Evolutionary conservation across 2,113 vertebrate genomes (phyloP).

Genomic region (Antigone vipio): DNA sequence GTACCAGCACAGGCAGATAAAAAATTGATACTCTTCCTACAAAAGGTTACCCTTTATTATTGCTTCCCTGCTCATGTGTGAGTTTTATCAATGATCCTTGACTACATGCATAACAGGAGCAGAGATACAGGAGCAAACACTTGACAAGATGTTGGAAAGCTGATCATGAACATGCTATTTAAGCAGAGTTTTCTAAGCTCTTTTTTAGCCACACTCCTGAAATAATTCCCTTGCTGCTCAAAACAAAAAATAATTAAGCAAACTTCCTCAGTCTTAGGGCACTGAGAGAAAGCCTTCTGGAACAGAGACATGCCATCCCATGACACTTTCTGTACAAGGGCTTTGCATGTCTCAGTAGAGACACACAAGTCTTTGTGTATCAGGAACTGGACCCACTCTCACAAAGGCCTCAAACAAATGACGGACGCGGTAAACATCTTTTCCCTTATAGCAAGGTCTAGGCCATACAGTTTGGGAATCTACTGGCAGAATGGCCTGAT

Average conservation of each 20-base stretch:
- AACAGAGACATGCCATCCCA: not conserved
- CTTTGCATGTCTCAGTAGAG: not conserved
- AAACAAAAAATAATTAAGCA: not conserved
- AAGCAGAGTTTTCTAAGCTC: not conserved
- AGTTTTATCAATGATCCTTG: not conserved
- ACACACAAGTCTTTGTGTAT: not conserved
- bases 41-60: not conserved
- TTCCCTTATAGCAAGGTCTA: not conserved
- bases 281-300: not conserved
- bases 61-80: not conserved
- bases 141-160: not conserved
- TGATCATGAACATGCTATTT: not conserved
- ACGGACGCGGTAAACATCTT: not conserved
- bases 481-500: not conserved
- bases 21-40: not conserved
- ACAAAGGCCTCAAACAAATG: not conserved
- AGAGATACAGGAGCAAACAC: not conserved
- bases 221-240: not conserved
- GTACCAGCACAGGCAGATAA: not conserved
- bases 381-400: not conserved
- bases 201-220: not conserved
- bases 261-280: not conserved
- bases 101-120: not conserved
- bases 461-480: not conserved
- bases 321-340: not conserved